Conservation (phyloP, 1,140 invertebrate species). For the Euborellia annulipes region DNA sequence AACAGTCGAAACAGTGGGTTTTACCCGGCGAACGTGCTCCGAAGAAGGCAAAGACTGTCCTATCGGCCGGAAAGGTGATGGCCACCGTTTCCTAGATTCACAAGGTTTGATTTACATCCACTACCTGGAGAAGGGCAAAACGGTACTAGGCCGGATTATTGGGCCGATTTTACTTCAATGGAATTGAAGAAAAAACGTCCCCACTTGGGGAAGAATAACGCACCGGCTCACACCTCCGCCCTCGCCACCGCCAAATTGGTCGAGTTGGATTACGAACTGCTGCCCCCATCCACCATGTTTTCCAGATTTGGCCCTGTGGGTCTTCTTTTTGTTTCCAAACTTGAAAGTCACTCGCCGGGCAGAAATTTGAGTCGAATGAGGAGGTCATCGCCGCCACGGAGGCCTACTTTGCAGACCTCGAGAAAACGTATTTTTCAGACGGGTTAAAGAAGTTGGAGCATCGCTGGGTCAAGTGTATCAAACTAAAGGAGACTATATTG, state of each 20-base stretch:
- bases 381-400: no score
- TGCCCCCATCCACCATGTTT: slow-evolving; percentile 8
- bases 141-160: slow-evolving; percentile 16
- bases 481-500: no score
- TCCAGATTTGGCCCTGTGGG: slow-evolving; percentile 2
- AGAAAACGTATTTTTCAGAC: no score
- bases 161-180: no score
- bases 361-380: no score
- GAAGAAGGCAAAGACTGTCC: slow-evolving; percentile 22
- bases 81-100: slow-evolving; percentile 23
- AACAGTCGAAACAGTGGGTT: slow-evolving; percentile 23
- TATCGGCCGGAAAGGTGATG: slow-evolving; percentile 19
- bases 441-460: no score
- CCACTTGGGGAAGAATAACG: slow-evolving; percentile 17
- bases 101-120: slow-evolving; percentile 25
- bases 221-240: slow-evolving; percentile 7
- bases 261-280: no score
- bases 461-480: no score
- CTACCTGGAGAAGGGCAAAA: slow-evolving; percentile 30
- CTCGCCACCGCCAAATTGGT: background rate
- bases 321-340: no score
- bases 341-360: no score
- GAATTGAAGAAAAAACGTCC: slow-evolving; percentile 16
- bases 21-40: slow-evolving; percentile 13
- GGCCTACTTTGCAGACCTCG: no score